These are phyloP conservation scores for Schizaphis graminum DNA, from an alignment of 2,888 invertebrate species.

Conservation along the genomic window DNA sequence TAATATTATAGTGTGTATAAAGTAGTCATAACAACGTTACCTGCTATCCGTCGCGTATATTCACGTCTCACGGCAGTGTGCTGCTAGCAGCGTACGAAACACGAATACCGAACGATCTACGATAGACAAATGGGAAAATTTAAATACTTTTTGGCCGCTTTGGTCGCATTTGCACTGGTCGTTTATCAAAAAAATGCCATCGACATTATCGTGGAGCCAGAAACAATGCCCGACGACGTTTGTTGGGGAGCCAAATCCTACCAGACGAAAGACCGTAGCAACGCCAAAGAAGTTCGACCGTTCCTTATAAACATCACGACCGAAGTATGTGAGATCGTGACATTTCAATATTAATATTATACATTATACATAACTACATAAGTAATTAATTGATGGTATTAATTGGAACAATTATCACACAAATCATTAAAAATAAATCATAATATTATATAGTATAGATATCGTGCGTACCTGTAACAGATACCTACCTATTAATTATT, in stretches of 20 bases:
- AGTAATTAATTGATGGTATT: background rate
- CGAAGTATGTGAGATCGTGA: background rate
- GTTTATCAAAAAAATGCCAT: background rate
- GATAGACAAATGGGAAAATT: background rate
- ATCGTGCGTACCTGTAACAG: too few species aligned
- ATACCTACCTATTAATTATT: too few species aligned
- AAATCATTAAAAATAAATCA: background rate
- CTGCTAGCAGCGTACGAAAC: background rate
- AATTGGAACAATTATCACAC: background rate
- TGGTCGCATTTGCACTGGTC: background rate
- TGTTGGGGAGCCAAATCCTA: slow-evolving; percentile 35
- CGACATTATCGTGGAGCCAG: background rate
- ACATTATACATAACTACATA: background rate
- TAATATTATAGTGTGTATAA: background rate
- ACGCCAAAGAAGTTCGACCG: background rate
- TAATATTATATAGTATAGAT: too few species aligned
- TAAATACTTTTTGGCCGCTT: background rate
- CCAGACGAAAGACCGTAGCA: background rate
- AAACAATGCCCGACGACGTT: slow-evolving; percentile 12
- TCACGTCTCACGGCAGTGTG: background rate
- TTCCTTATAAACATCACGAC: slow-evolving; percentile 38
- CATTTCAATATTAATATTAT: background rate
- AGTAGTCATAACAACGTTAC: background rate
- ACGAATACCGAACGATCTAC: background rate
- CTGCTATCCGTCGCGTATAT: background rate